These are phyloP conservation scores for Phortica magna DNA, from an alignment of 2,888 invertebrate species.

Conservation along the genomic window DNA sequence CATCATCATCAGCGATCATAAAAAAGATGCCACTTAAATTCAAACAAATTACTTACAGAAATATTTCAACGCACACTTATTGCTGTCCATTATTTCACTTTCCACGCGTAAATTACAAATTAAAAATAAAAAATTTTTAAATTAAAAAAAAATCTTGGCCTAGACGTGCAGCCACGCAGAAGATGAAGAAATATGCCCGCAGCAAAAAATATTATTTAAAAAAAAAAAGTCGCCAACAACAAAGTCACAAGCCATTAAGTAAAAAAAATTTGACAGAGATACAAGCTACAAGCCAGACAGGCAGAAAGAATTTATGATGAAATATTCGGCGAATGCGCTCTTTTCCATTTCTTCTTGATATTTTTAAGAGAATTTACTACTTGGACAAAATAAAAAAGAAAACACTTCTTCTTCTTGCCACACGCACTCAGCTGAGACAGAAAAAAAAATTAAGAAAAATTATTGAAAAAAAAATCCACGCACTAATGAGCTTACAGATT, in stretches of 20 bases:
- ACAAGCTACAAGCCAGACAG: constrained; percentile 1
- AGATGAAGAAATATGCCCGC: neutral
- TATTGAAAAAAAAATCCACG: neutral
- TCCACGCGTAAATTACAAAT: neutral
- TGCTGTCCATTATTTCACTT: neutral
- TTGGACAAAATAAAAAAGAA: neutral
- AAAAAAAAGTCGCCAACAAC: neutral
- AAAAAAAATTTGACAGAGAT: constrained; percentile 10
- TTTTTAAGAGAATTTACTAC: neutral
- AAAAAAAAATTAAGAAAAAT: neutral
- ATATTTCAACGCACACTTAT: neutral
- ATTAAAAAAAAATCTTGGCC: neutral
- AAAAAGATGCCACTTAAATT: constrained; percentile 5
- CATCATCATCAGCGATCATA: neutral
- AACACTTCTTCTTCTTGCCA: neutral
- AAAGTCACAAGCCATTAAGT: constrained; percentile 20
- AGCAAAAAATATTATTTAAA: neutral
- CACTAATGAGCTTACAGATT: constrained; percentile 27
- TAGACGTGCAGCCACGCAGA: neutral
- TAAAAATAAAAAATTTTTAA: neutral
- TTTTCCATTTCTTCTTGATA: neutral
- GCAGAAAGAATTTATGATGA: constrained; percentile 24
- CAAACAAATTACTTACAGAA: neutral
- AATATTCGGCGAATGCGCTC: neutral
- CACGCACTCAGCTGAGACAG: neutral